Evolutionary conservation across 2,113 vertebrate species (phyloP).

Genomic region (Semnornis frantzii): DNA sequence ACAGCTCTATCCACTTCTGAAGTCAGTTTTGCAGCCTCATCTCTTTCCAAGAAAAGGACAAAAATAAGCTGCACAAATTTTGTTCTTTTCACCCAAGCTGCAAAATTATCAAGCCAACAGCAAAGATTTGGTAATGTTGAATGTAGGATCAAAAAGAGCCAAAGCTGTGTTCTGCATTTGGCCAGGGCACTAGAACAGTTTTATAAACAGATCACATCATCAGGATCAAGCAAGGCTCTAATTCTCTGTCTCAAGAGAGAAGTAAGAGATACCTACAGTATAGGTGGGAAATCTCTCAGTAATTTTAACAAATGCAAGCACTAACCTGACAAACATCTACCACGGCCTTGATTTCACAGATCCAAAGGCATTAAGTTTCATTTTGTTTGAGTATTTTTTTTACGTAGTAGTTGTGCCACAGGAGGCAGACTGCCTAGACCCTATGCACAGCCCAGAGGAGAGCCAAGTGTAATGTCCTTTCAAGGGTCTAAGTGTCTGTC

Average conservation of each 20-base stretch:
- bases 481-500: neutral
- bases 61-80: neutral
- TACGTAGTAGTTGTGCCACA: neutral
- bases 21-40: neutral
- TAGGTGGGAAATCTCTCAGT: neutral
- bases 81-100: neutral
- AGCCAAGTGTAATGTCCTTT: neutral
- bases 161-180: neutral
- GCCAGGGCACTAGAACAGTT: neutral
- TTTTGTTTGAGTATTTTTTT: neutral
- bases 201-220: conserved; percentile 27
- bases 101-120: conserved; percentile 32
- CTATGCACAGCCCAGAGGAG: accelerated
- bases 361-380: neutral
- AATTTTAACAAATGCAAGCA: neutral
- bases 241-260: neutral
- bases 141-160: neutral
- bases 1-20: neutral
- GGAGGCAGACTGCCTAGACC: neutral
- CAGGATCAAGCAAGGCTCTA: neutral
- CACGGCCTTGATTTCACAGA: neutral
- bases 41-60: neutral
- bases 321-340: neutral
- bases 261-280: neutral
- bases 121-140: conserved; percentile 14